Evolutionary conservation across 2,888 invertebrate species (phyloP), one percentile per base, ranked within the genome.

Genomic region (Poecilus cupreus): DNA sequence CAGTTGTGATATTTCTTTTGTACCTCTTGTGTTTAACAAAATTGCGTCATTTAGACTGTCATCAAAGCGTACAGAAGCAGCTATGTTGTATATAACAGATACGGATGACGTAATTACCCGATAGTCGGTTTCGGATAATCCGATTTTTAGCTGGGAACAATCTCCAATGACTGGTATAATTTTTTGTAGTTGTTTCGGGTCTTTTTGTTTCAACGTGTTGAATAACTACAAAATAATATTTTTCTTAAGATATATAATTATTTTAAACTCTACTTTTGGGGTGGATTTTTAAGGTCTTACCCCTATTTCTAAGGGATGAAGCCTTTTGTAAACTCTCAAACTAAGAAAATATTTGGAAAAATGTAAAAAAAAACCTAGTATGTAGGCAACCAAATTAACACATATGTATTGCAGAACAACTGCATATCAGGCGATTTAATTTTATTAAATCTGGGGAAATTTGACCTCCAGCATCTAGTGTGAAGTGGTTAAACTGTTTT

Each of bases 61-160:
- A 85, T 97, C 95, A 86, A 97, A 97, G 84, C 95, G 93, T 1
- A 96, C 94, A 60, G 95, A 95, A 0, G 96, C 96, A 1, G 96
- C 96, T 2, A 93, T 93, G 86, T 96, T 96, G 86, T 94, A 95
- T 0, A 96, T 91, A 0, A 96, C 89, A 20, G 93, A 90, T 0
- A 95, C 93, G 83, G 93, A 90, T 3, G 93, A 90, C 3, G 92
- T 88, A 0, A 93, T 86, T 0, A 91, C 84, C 0, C 90, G 84
- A 82, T 91, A 88, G 26, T 91, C 90, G 64, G 89, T 89, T 26
- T 89, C 88, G 0, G 92, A 90, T 11, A 92, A 85, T 4, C 68
- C 68, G 20, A 32, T 13, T 10, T 39, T 39, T 2, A 68, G 18
- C 13, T 68, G 13, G 10, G 18, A 18, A 37, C 68, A 68, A 11